These are phyloP conservation scores for Catotricha subobsoleta DNA, from an alignment of 2,888 invertebrate species.

Conservation along the genomic window DNA sequence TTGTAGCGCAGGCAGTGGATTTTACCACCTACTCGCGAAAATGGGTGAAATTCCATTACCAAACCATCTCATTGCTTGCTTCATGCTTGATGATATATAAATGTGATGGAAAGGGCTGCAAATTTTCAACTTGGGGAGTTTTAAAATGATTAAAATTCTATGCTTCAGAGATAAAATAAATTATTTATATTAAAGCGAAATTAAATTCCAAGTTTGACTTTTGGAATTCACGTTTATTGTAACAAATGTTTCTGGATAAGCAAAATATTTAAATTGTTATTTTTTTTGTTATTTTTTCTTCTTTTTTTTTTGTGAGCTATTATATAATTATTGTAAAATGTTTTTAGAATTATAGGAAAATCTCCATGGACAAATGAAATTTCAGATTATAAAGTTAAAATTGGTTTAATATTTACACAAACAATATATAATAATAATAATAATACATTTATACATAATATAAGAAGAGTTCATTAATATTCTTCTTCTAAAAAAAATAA, in stretches of 20 bases:
- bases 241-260: slow-evolving; percentile 7
- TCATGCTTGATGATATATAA: neutral
- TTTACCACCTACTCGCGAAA: slow-evolving; percentile 6
- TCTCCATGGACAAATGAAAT: too few species aligned
- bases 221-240: slow-evolving; percentile 8
- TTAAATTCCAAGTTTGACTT: slow-evolving; percentile 11
- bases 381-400: too few species aligned
- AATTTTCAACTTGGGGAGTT: slow-evolving; percentile 9
- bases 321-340: too few species aligned
- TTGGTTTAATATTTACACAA: too few species aligned
- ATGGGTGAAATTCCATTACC: slow-evolving; percentile 7
- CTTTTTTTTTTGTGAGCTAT: neutral
- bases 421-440: too few species aligned
- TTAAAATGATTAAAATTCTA: slow-evolving; percentile 13
- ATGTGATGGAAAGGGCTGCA: slow-evolving; percentile 2
- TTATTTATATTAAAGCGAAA: slow-evolving; percentile 12
- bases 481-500: too few species aligned
- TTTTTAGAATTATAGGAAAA: too few species aligned
- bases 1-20: too few species aligned
- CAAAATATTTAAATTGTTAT: slow-evolving; percentile 3
- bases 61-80: neutral
- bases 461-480: too few species aligned
- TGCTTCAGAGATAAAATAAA: slow-evolving; percentile 12
- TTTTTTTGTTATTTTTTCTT: neutral
- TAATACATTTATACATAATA: too few species aligned